Percentiles rank a stretch among this genome's conserved stretches.
Conservation (phyloP, 2,113 vertebrate genomes). For the Mustela nigripes region DNA sequence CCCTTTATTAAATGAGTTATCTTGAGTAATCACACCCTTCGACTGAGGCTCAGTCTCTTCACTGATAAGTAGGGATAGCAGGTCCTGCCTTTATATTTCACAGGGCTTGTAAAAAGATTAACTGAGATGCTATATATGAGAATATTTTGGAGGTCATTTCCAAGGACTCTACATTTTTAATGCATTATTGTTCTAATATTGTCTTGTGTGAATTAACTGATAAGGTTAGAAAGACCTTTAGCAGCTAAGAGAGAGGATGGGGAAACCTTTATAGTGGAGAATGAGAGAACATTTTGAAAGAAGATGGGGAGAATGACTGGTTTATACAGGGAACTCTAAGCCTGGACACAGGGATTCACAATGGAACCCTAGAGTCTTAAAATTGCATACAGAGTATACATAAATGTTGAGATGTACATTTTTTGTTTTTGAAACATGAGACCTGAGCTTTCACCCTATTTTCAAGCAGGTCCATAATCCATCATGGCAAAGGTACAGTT, state of each 20-base stretch:
- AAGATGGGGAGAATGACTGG: background rate
- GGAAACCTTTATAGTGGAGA: background rate
- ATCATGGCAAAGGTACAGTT: background rate
- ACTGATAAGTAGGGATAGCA: background rate
- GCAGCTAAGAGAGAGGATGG: background rate
- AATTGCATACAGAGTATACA: background rate
- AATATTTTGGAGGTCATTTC: background rate
- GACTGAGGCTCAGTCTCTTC: background rate
- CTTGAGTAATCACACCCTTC: background rate
- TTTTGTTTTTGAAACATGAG: background rate
- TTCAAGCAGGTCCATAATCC: background rate
- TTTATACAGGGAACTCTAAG: background rate
- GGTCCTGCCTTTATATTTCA: background rate
- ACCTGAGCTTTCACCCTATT: background rate
- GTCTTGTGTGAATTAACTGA: background rate
- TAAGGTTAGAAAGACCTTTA: background rate
- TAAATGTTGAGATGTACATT: background rate
- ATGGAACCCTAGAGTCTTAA: background rate
- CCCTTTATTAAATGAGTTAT: background rate
- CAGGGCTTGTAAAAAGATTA: background rate
- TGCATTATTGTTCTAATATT: background rate
- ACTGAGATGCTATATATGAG: background rate
- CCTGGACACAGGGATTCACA: background rate
- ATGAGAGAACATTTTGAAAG: background rate
- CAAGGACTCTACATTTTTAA: background rate